Conservation (phyloP, 2,888 invertebrate species). For the Sphinx pinastri region DNA sequence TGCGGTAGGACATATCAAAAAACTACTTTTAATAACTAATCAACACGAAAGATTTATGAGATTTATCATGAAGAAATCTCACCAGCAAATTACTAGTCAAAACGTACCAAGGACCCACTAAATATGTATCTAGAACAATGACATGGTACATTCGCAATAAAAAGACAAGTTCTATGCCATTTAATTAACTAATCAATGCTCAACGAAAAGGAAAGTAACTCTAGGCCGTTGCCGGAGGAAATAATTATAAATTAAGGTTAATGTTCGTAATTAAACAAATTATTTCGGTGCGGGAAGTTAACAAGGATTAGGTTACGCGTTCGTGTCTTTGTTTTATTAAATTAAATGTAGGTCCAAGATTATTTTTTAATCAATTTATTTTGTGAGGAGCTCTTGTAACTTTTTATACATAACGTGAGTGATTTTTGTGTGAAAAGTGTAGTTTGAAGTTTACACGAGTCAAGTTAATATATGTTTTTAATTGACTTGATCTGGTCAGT, state of each 20-base stretch:
- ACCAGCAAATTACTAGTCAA: slow-evolving; percentile 2
- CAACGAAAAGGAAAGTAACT: slow-evolving; percentile 17
- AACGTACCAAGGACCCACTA: slow-evolving; percentile 2
- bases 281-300: slow-evolving; percentile 27
- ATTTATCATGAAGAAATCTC: slow-evolving; percentile 1
- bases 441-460: too few species aligned
- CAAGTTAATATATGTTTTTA: too few species aligned
- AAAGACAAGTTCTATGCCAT: slow-evolving; percentile 4
- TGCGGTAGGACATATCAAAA: too few species aligned
- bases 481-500: too few species aligned
- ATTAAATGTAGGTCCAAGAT: too few species aligned
- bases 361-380: too few species aligned
- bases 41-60: too few species aligned
- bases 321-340: not conserved
- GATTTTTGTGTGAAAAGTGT: too few species aligned
- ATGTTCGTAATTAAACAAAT: slow-evolving; percentile 26
- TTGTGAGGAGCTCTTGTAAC: too few species aligned
- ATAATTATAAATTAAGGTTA: slow-evolving; percentile 29
- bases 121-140: slow-evolving; percentile 21
- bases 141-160: slow-evolving; percentile 1
- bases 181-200: slow-evolving; percentile 12
- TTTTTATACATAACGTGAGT: too few species aligned
- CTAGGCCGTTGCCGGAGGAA: slow-evolving; percentile 26
- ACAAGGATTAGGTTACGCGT: slow-evolving; percentile 27
- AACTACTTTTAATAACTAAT: too few species aligned